Conservation (phyloP, 2,888 invertebrate species). For the Saturnia pavonia region DNA sequence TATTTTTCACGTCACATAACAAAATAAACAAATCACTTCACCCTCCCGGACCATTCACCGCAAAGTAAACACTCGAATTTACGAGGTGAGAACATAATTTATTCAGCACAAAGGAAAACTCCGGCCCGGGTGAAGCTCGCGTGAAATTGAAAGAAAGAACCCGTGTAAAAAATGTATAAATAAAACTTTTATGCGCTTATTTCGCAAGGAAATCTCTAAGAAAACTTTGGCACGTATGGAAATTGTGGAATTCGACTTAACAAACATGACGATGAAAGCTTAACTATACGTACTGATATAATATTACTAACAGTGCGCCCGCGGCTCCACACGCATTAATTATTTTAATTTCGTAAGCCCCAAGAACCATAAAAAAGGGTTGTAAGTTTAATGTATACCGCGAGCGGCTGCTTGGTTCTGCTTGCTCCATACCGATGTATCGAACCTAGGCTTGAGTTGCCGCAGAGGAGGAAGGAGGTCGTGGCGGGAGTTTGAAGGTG, state of each 20-base stretch:
- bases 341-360: too few relatives aligned
- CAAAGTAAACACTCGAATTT: conserved; percentile 56
- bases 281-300: too few relatives aligned
- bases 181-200: conserved; percentile 32
- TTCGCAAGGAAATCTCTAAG: conserved; percentile 25
- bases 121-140: conserved; percentile 50
- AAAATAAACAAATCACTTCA: conserved; percentile 55
- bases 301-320: too few relatives aligned
- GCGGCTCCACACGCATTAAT: too few relatives aligned
- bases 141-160: conserved; percentile 74
- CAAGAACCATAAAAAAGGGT: too few relatives aligned
- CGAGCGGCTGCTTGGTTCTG: too few relatives aligned
- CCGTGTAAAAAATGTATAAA: conserved; percentile 50
- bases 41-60: conserved; percentile 48
- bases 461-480: too few relatives aligned
- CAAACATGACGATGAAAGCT: neutral
- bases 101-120: conserved; percentile 68
- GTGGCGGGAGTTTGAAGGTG: too few relatives aligned
- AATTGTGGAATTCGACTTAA: neutral
- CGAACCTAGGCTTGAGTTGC: too few relatives aligned
- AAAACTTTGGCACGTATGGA: conserved; percentile 23
- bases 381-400: too few relatives aligned
- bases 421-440: too few relatives aligned
- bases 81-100: conserved; percentile 73
- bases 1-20: conserved; percentile 41